Percentiles rank a stretch among this genome's conserved stretches.
These are phyloP conservation scores for Platorchestia sp. DNA, from an alignment of 1,140 invertebrate species.

Conservation along the genomic window DNA sequence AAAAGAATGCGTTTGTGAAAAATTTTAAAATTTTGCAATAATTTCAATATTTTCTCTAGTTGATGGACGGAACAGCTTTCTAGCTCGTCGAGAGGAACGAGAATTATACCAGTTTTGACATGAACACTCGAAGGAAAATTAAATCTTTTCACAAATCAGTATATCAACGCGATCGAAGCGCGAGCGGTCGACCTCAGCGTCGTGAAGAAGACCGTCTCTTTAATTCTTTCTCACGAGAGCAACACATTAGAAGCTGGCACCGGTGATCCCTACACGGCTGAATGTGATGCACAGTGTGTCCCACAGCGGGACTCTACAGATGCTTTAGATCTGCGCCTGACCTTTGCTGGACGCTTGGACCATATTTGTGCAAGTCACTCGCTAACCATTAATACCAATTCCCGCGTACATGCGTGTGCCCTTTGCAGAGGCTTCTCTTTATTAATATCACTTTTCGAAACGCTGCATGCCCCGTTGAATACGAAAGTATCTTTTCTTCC, in stretches of 20 bases:
- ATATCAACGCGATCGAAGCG: background rate
- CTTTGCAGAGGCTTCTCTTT: background rate
- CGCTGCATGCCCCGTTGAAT: conserved; percentile 6
- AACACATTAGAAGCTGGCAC: background rate
- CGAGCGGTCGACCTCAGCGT: background rate
- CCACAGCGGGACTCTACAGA: conserved; percentile 23
- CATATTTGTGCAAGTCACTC: conserved; percentile 44
- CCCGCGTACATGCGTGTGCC: conserved; percentile 39
- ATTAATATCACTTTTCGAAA: conserved; percentile 42
- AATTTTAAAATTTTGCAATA: too few species aligned
- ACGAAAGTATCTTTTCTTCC: background rate
- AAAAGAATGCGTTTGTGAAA: background rate
- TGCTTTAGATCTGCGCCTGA: background rate
- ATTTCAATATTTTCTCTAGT: background rate
- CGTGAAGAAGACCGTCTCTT: background rate
- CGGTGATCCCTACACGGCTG: background rate
- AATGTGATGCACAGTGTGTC: conserved; percentile 2
- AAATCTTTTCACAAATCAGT: background rate
- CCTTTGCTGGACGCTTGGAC: conserved; percentile 42
- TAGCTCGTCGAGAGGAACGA: too few species aligned
- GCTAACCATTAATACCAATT: conserved; percentile 52
- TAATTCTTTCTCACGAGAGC: background rate
- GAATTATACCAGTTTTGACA: background rate
- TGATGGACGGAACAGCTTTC: too few species aligned
- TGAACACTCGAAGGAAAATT: background rate